Percentiles rank a stretch among this genome's conserved stretches.
Conservation (phyloP, 1,140 invertebrate genomes). For the Zophobas morio region DNA sequence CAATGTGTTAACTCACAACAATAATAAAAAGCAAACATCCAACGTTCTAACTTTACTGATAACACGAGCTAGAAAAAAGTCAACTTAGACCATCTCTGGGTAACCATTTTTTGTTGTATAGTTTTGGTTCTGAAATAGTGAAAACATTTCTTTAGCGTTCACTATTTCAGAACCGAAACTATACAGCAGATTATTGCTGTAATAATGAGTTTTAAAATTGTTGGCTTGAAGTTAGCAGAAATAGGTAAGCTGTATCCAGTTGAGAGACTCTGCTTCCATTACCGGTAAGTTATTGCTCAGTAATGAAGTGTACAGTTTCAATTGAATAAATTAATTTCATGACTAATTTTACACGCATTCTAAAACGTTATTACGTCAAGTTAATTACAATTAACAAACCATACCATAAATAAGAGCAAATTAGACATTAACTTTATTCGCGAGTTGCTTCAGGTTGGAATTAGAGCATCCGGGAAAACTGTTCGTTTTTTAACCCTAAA, state of each 20-base stretch:
- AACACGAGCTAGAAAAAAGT: no score
- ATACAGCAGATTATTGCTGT: background rate
- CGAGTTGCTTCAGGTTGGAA: background rate
- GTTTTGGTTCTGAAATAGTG: no score
- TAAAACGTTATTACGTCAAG: conserved; percentile 7
- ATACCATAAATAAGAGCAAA: conserved; percentile 17
- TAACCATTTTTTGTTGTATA: no score
- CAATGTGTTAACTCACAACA: conserved; percentile 3
- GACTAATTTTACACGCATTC: background rate
- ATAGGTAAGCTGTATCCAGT: no score
- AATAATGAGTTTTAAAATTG: no score
- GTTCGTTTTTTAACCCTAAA: conserved; percentile 12
- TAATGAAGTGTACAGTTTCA: no score
- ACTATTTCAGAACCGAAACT: background rate
- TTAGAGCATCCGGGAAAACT: conserved; percentile 4
- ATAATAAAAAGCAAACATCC: background rate
- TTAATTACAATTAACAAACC: conserved; percentile 19
- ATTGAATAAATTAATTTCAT: conserved; percentile 18
- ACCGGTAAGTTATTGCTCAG: no score
- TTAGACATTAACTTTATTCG: background rate
- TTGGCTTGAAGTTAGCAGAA: no score
- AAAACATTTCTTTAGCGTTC: no score
- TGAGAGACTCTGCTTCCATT: no score
- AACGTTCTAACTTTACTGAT: no score
- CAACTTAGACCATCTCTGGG: no score